Conservation (phyloP, 1,140 invertebrate genomes). For the Drosophila bipectinata region DNA sequence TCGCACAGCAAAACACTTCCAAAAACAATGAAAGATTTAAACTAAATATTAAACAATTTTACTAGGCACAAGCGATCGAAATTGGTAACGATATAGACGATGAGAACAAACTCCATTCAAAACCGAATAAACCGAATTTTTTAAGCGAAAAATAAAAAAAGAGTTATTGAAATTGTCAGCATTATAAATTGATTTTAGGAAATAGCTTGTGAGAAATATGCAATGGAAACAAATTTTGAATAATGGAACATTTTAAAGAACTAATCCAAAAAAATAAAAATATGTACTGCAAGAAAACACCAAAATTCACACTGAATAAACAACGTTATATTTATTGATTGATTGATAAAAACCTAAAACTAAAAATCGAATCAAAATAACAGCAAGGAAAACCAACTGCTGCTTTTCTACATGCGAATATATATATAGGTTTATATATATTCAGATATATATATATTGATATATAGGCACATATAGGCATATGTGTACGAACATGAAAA, state of each 20-base stretch:
- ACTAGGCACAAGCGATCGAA: slow-evolving; percentile 65
- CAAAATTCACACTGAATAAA: slow-evolving; percentile 81
- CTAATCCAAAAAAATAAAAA: slow-evolving; percentile 1
- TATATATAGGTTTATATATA: slow-evolving; percentile 46
- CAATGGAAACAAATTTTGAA: slow-evolving; percentile 28
- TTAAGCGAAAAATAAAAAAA: slow-evolving; percentile 44
- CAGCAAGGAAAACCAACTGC: slow-evolving; percentile 57
- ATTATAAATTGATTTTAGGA: slow-evolving; percentile 42
- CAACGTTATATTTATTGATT: slow-evolving; percentile 78
- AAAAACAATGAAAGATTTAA: slow-evolving; percentile 38
- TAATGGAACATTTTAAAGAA: slow-evolving; percentile 15
- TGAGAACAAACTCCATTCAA: slow-evolving; percentile 41
- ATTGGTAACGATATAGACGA: slow-evolving; percentile 18
- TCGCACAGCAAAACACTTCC: slow-evolving; percentile 81
- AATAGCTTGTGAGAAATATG: slow-evolving; percentile 27
- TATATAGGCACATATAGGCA: slow-evolving; percentile 38
- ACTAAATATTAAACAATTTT: slow-evolving; percentile 62
- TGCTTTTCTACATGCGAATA: slow-evolving; percentile 73
- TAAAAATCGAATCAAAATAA: slow-evolving; percentile 56
- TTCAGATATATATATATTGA: slow-evolving; percentile 22
- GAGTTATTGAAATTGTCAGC: slow-evolving; percentile 38
- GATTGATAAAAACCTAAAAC: slow-evolving; percentile 59
- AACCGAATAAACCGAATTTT: slow-evolving; percentile 74
- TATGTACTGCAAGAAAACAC: slow-evolving; percentile 65
- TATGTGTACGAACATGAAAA: slow-evolving; percentile 36